Evolutionary conservation across 2,888 invertebrate species (phyloP).

Genomic region (Teinopalpus imperialis): DNA sequence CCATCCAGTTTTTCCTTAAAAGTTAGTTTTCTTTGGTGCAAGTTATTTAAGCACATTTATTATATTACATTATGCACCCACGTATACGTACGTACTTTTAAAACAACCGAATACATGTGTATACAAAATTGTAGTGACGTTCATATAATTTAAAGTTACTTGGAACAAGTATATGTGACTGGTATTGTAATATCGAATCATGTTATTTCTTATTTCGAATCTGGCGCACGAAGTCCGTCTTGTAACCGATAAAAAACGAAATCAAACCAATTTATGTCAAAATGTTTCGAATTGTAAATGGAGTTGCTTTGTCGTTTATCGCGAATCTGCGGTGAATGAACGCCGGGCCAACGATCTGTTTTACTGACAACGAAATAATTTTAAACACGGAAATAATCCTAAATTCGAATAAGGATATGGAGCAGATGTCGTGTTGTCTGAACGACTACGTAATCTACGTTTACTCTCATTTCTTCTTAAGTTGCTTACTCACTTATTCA

Average conservation of each 20-base stretch:
- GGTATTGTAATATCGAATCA: not conserved
- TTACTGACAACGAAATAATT: constrained; percentile 43
- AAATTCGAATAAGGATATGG: constrained; percentile 36
- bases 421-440: constrained; percentile 6
- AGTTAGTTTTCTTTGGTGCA: too few species aligned
- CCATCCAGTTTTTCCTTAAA: too few species aligned
- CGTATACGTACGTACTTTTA: too few species aligned
- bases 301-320: constrained; percentile 37
- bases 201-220: constrained; percentile 6
- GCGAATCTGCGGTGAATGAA: constrained; percentile 42
- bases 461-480: constrained; percentile 2
- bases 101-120: too few species aligned
- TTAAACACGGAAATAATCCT: constrained; percentile 51
- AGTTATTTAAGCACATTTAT: too few species aligned
- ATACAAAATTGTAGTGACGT: too few species aligned
- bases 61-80: too few species aligned
- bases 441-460: not conserved
- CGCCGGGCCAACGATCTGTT: constrained; percentile 44
- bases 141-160: not conserved
- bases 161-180: too few species aligned
- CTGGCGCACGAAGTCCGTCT: constrained; percentile 6
- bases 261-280: constrained; percentile 19
- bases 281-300: constrained; percentile 26
- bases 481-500: too few species aligned
- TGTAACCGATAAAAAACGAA: constrained; percentile 18